phyloP scores from a whole-genome alignment of 2,113 vertebrate species.

The Ia io region DNA sequence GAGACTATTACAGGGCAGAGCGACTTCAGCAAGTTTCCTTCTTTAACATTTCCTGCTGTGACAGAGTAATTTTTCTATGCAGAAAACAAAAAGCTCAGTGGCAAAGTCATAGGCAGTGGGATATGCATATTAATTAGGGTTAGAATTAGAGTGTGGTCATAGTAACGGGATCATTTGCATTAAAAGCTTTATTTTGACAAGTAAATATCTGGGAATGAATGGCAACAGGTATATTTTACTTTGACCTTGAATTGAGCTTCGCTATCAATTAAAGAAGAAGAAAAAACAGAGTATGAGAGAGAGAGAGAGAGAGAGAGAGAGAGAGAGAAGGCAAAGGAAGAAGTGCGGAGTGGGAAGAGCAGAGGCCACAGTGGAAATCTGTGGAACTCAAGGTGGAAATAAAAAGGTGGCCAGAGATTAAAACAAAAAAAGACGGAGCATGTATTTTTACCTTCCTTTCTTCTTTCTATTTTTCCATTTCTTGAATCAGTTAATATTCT shows the following conservation, averaged over 20 bases:
- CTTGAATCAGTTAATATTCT: constrained; percentile 66
- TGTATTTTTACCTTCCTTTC: background rate
- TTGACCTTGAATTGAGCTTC: constrained; percentile 2
- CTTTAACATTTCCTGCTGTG: background rate
- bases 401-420: background rate
- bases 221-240: background rate
- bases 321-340: background rate
- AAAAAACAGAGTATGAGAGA: background rate
- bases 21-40: background rate
- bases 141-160: background rate
- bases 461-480: constrained; percentile 32
- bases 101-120: background rate
- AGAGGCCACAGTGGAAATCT: background rate
- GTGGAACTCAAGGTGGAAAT: background rate
- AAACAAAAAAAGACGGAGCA: background rate
- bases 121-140: background rate
- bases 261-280: background rate
- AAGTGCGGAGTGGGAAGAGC: background rate
- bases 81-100: background rate
- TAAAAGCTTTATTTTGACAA: background rate
- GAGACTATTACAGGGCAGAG: background rate
- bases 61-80: background rate
- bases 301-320: too few relatives aligned
- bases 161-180: background rate
- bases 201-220: background rate